Evolutionary conservation across 2,888 invertebrate genomes (phyloP), one percentile per base, ranked within the genome.

Genomic region (Cantharis rufa): DNA sequence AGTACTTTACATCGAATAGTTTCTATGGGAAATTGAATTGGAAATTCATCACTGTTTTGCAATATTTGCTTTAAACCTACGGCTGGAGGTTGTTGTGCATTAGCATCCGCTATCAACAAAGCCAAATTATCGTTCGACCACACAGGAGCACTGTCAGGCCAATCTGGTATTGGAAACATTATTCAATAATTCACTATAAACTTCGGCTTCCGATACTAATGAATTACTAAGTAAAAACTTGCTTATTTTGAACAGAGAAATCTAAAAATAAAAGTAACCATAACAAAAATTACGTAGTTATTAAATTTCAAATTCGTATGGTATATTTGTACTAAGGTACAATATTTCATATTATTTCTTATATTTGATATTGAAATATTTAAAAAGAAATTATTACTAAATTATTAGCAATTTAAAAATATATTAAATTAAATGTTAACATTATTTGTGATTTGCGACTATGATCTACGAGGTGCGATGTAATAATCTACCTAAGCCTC

Each of bases 21-120:
- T 61, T 86, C 85, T 32, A 88, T 83, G 10, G 89, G 89, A 80
- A 89, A 89, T 15, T 85, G 80, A 15, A 88, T 82, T 10, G 88
- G 88, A 77, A 89, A 89, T n/a, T 81, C 78, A 27, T 87, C 85
- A 82, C 88, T 88, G 13, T 86, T 85, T 63, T 85, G 82, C 15
- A 88, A 83, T 69, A 89, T 76, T 21, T 85, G 84, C 10, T 85
- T 68, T n/a, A 84, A 15, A 63, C 73, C 74, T 62, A 66, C 16
- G 63, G 75, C 5, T 18, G 63, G 10, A 18, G 68, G 16, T 72
- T 64, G 48, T 15, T 69, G 15, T 3, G 15, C n/a, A 62, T 15
- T 21, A 11, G 32, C 69, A 16, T 75, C 70, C n/a, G 32, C 48
- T 69, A 74, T 48, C 21, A 80, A 63, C 13, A 70, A 21, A 27